Evolutionary conservation across 2,797 vertebrate species (phyloP).

Genomic region (Anabas testudineus): DNA sequence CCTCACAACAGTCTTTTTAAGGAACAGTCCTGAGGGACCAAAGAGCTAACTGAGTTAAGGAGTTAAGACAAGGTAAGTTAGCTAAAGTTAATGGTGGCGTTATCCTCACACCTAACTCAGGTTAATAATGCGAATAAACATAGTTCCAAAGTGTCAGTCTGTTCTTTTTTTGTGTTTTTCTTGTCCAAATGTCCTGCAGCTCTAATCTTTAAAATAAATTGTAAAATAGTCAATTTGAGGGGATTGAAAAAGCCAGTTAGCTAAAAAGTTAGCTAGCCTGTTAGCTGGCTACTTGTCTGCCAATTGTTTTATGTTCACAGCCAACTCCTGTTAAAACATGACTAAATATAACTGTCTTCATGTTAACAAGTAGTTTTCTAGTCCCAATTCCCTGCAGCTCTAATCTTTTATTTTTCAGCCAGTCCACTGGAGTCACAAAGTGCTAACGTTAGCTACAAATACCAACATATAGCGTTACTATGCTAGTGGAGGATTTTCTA

Average conservation of each 20-base stretch:
- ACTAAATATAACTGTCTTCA: no score
- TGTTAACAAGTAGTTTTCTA: neutral
- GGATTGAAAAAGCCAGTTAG: no score
- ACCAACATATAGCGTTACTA: neutral
- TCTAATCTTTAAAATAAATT: no score
- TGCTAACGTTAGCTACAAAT: neutral
- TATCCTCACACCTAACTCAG: neutral
- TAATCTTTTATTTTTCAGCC: neutral
- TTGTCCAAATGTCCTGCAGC: neutral
- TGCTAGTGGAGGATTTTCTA: conserved; percentile 27
- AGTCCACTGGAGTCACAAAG: neutral
- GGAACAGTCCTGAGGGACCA: no score
- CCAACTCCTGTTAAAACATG: no score
- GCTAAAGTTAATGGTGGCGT: no score
- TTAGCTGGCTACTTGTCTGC: no score
- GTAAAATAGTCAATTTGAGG: no score
- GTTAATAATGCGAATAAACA: rapidly evolving
- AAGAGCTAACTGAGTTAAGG: no score
- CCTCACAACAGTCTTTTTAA: no score
- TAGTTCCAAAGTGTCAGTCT: neutral
- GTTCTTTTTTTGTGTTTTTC: neutral
- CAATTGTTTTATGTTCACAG: no score
- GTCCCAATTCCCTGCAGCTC: neutral
- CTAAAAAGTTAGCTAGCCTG: no score
- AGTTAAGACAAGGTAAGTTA: neutral